phyloP scores from a whole-genome alignment of 2,888 invertebrate species.

The Cactoblastis cactorum region DNA sequence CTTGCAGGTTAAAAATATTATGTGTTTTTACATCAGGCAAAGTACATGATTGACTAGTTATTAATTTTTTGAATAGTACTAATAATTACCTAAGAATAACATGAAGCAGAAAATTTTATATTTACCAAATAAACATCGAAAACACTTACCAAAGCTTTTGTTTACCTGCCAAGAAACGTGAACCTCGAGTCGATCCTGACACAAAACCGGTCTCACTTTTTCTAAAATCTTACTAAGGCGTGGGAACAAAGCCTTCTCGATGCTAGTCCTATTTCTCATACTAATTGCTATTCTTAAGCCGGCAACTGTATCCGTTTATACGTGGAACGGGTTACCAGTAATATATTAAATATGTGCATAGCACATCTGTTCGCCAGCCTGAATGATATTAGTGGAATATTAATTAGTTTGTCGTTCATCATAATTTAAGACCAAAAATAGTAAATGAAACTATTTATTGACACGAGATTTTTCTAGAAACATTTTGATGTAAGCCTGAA shows the following conservation, averaged over 20 bases:
- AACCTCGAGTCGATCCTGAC: slow-evolving; percentile 1
- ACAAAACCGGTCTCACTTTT: slow-evolving; percentile 63
- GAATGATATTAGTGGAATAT: not conserved
- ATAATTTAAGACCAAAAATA: no score
- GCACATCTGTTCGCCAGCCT: slow-evolving; percentile 11
- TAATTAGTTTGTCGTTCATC: no score
- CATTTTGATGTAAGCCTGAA: not conserved
- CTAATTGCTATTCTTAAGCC: slow-evolving; percentile 39
- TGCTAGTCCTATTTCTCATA: slow-evolving; percentile 32
- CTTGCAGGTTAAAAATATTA: no score
- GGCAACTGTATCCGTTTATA: slow-evolving; percentile 19
- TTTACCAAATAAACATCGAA: no score
- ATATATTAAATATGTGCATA: slow-evolving; percentile 22
- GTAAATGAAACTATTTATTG: no score
- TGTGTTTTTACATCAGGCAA: no score
- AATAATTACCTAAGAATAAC: no score
- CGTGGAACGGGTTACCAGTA: slow-evolving; percentile 18
- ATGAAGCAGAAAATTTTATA: no score
- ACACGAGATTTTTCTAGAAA: not conserved
- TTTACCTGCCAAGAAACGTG: not conserved
- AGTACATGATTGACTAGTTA: no score
- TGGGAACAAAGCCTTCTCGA: slow-evolving; percentile 51
- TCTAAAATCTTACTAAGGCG: slow-evolving; percentile 46
- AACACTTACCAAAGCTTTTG: not conserved
- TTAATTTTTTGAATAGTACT: no score